These are phyloP conservation scores for Congeria kusceri DNA, from an alignment of 2,888 invertebrate species.

Conservation along the genomic window DNA sequence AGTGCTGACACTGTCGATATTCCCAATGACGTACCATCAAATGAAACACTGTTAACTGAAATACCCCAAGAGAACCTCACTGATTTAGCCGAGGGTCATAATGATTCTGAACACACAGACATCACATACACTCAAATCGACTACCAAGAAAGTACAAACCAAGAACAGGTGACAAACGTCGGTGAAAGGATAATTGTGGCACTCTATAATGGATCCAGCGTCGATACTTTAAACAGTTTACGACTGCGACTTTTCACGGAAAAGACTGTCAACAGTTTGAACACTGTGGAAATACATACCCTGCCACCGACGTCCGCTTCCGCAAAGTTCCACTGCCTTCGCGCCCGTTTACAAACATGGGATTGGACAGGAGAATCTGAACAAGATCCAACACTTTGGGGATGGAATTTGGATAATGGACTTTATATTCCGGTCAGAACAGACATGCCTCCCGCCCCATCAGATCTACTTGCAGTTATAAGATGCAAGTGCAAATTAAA, in stretches of 20 bases:
- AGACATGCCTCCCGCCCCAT: conserved; percentile 53
- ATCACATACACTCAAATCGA: not conserved
- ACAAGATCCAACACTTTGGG: conserved; percentile 2
- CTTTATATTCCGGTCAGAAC: conserved; percentile 41
- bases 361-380: conserved; percentile 56
- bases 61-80: not conserved
- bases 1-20: not conserved
- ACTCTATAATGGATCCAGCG: conserved; percentile 37
- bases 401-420: conserved; percentile 26
- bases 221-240: conserved; percentile 40
- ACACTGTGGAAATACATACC: conserved; percentile 54
- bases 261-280: conserved; percentile 43
- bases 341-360: conserved; percentile 65
- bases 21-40: too few species aligned
- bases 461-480: conserved; percentile 45
- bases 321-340: conserved; percentile 55
- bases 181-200: not conserved
- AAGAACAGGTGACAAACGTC: not conserved
- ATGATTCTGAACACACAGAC: not conserved
- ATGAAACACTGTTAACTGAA: not conserved
- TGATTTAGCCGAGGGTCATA: too few species aligned
- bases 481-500: conserved; percentile 54
- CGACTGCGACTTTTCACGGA: conserved; percentile 48
- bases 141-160: too few species aligned
- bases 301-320: conserved; percentile 69